phyloP scores from a whole-genome alignment of 2,797 vertebrate genomes.

The Schizopygopsis pylzovi region DNA sequence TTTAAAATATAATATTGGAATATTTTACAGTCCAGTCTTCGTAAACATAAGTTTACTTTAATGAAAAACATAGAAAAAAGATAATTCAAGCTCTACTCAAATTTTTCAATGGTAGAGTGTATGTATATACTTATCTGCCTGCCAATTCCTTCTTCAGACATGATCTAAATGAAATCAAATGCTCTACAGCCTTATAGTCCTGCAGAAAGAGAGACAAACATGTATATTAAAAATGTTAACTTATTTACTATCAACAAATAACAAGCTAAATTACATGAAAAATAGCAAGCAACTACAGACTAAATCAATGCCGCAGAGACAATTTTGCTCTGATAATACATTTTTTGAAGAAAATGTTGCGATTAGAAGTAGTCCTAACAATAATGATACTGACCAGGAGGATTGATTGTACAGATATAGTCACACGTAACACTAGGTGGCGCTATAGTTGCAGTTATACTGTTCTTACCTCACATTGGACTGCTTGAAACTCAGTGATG shows the following conservation, averaged over 20 bases:
- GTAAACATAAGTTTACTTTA: not conserved
- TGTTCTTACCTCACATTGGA: not conserved
- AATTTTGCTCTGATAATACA: not conserved
- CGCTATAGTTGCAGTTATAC: constrained; percentile 48
- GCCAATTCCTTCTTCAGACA: constrained; percentile 98
- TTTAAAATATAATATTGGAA: not conserved
- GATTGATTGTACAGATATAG: not conserved
- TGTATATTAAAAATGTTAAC: not conserved
- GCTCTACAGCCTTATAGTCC: constrained; percentile 93
- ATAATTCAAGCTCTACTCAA: too few species aligned
- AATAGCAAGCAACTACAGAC: too few species aligned
- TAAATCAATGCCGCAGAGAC: too few species aligned
- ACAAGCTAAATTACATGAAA: not conserved
- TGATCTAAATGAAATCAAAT: constrained; percentile 92
- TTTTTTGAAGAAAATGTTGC: not conserved
- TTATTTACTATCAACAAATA: not conserved
- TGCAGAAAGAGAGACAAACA: constrained; percentile 64
- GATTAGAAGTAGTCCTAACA: not conserved
- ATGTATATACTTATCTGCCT: constrained; percentile 76
- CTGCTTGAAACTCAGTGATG: not conserved
- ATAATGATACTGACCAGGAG: not conserved
- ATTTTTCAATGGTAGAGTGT: not conserved
- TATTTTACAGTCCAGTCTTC: not conserved
- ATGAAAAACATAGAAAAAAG: not conserved
- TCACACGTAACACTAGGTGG: constrained; percentile 66